phyloP scores from a whole-genome alignment of 2,888 invertebrate species.

The Sminthurides aquaticus region DNA sequence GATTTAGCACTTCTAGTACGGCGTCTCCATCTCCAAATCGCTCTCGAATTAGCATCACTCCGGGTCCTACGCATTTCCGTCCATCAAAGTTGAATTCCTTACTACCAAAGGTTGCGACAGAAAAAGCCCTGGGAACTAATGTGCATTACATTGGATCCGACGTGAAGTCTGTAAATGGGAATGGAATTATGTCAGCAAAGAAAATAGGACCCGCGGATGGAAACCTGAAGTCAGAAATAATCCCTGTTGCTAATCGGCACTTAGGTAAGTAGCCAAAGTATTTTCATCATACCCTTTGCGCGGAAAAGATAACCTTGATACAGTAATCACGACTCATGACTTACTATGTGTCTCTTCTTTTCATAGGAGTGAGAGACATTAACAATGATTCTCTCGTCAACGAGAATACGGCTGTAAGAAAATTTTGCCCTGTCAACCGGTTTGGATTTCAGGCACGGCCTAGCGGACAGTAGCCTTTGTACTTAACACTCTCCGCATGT shows the following conservation, averaged over 20 bases:
- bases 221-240: background rate
- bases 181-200: background rate
- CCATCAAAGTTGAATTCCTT: background rate
- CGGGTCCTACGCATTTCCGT: background rate
- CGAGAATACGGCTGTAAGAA: conserved; percentile 7
- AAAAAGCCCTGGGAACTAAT: conserved; percentile 10
- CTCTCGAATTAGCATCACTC: background rate
- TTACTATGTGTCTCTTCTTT: too few relatives aligned
- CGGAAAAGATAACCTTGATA: too few relatives aligned
- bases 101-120: background rate
- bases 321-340: too few relatives aligned
- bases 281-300: too few relatives aligned
- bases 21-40: background rate
- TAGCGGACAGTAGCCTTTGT: too few relatives aligned
- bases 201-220: background rate
- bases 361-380: conserved; percentile 14
- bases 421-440: conserved; percentile 20
- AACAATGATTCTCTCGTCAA: conserved; percentile 18
- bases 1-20: background rate
- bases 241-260: conserved; percentile 14
- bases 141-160: conserved; percentile 16
- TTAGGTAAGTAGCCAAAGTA: conserved; percentile 19
- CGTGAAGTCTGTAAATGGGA: conserved; percentile 9
- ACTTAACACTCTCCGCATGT: too few relatives aligned
- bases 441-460: conserved; percentile 19